A percentile compares a stretch with the other conserved stretches of the same genome.
These are phyloP conservation scores for Stegastes partitus DNA, from an alignment of 2,113 vertebrate genomes.

Conservation along the genomic window DNA sequence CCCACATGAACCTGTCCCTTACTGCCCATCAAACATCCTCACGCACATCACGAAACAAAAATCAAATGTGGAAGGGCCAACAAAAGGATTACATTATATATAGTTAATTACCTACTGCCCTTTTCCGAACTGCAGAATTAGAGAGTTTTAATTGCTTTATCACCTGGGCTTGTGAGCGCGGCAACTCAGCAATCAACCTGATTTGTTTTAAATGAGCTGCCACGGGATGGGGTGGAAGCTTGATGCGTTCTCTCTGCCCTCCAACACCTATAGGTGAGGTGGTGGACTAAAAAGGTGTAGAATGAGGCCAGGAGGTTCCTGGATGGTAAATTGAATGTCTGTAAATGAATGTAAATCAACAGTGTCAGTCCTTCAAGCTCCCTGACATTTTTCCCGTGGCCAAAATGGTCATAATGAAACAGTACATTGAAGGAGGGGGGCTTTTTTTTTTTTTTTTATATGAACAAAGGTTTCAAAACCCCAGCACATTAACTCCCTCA, in stretches of 20 bases:
- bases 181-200: constrained; percentile 92
- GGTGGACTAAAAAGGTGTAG: constrained; percentile 71
- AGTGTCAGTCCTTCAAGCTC: constrained; percentile 32
- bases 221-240: constrained; percentile 91
- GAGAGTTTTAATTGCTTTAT: constrained; percentile 99
- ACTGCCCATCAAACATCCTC: constrained; percentile 79
- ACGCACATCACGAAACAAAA: constrained; percentile 77
- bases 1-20: constrained; percentile 83
- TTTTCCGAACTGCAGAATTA: constrained; percentile 94
- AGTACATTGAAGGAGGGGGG: constrained; percentile 27
- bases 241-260: constrained; percentile 89
- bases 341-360: constrained; percentile 70
- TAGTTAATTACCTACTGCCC: constrained; percentile 97
- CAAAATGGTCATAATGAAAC: constrained; percentile 51
- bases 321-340: constrained; percentile 57
- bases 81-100: constrained; percentile 97
- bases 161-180: constrained; percentile 94
- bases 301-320: constrained; percentile 18
- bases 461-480: constrained; percentile 56
- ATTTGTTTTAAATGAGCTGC: constrained; percentile 99
- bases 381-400: constrained; percentile 20
- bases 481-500: constrained; percentile 63
- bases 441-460: constrained; percentile 21
- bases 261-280: constrained; percentile 77
- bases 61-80: constrained; percentile 84